These are phyloP conservation scores for Orchesella cincta DNA, from an alignment of 1,140 invertebrate species.

Conservation along the genomic window DNA sequence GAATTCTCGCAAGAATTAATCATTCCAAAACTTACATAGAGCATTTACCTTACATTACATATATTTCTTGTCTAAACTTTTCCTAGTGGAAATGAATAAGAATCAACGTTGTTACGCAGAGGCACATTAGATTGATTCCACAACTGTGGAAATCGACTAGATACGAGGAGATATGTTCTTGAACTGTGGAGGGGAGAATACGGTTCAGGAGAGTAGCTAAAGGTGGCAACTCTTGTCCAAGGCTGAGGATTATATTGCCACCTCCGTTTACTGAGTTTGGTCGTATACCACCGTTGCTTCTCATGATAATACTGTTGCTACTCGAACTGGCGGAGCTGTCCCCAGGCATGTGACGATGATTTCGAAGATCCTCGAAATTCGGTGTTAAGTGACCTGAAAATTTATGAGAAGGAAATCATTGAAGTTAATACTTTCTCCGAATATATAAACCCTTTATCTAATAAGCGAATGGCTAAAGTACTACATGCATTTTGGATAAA, in stretches of 20 bases:
- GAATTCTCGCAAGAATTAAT: no score
- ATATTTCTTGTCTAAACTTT: background rate
- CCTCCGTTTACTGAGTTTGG: background rate
- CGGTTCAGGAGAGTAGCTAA: background rate
- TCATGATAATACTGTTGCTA: background rate
- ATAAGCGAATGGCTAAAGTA: no score
- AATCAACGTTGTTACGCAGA: conserved; percentile 38
- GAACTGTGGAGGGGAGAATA: background rate
- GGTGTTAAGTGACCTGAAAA: conserved; percentile 10
- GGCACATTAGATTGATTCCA: conserved; percentile 46
- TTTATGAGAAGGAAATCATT: no score
- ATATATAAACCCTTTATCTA: no score
- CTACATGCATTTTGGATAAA: no score
- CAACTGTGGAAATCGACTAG: background rate
- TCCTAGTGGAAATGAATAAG: conserved; percentile 46
- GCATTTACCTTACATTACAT: background rate
- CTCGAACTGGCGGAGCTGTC: conserved; percentile 7
- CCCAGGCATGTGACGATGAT: background rate
- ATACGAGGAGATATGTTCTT: conserved; percentile 9
- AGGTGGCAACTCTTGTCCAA: background rate
- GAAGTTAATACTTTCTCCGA: no score
- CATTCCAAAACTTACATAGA: background rate
- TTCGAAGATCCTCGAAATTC: conserved; percentile 11
- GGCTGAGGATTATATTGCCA: background rate
- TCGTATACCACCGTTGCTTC: background rate